Base-by-base conservation (phyloP, 2,888 invertebrate species). In the Spatulosminthurus flaviceps region DNA sequence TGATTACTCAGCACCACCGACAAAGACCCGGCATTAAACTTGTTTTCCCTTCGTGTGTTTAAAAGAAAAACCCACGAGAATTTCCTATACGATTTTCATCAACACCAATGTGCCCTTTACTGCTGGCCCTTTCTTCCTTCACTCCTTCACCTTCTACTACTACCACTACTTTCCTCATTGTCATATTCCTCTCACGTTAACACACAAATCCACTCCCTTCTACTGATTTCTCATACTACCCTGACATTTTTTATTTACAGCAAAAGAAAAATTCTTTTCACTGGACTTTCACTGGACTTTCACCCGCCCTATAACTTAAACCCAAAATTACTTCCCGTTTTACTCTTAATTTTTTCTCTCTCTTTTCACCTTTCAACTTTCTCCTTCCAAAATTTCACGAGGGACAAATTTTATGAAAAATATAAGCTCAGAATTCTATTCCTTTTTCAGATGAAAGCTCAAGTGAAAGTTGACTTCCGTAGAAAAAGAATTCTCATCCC, bases 1-100 rank as follows among this genome's bases (percentile, higher is more conserved):
- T 64, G 64, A 64, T 64, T 64, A 64, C 64, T 22, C 64, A 22
- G 64, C 64, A 22, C 64, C 26, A 64, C 64, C 26, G 64, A 64
- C 64, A 64, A 24, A 26, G 26, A 64, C 64, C 64, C 22, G 64
- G 64, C 64, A 64, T 64, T 64, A 64, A 64, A 64, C 64, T 64
- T 64, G 24, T 64, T 64, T 64, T 64, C 24, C 51, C 51, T 51
- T 51, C 51, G 16, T 51, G 16, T 51, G 51, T 51, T 51, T 51
- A 9, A 16, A 51, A 51, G 51, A 51, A 51, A 51, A 51, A 51
- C 51, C 51, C 51, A 34, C 34, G 51, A n/a, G 51, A 51, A 19
- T 51, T 51, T 13, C 51, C 16, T 51, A 51, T n/a, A n/a, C n/a
- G n/a, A n/a, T 51, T 51, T 51, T 51, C 51, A 51, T 51, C 51